Percentiles rank a stretch among this genome's conserved stretches.
These are phyloP conservation scores for Eolophus roseicapilla DNA, from an alignment of 2,113 vertebrate species.

Conservation along the genomic window DNA sequence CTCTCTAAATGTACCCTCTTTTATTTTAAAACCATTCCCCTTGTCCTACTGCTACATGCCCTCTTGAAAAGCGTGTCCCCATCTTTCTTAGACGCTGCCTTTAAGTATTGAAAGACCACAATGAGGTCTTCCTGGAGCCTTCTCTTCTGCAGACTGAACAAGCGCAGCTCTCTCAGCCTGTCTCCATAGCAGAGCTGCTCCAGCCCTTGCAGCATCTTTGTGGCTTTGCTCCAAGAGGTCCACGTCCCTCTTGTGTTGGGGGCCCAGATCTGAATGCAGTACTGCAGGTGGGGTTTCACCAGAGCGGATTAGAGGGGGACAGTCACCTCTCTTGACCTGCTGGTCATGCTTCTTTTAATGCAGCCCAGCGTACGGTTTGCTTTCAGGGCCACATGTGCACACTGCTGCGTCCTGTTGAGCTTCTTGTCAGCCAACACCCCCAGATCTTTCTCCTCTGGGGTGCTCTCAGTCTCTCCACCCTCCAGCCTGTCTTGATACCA, in stretches of 20 bases:
- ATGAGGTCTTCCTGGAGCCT: neutral
- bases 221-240: neutral
- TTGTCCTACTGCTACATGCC: neutral
- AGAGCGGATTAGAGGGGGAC: neutral
- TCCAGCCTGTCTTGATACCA: no score
- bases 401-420: neutral
- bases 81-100: neutral
- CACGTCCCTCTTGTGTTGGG: neutral
- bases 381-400: neutral
- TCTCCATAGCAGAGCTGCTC: neutral
- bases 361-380: neutral
- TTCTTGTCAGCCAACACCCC: neutral
- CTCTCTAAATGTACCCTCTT: neutral
- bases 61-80: neutral
- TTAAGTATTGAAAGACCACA: neutral
- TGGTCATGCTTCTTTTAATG: neutral
- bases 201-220: neutral
- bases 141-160: neutral
- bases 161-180: neutral
- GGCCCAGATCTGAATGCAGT: neutral
- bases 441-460: neutral
- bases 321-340: neutral
- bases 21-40: neutral
- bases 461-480: no score
- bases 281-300: neutral